Evolutionary conservation across 1,140 invertebrate species (phyloP).

Genomic region (Amphibalanus amphitrite): DNA sequence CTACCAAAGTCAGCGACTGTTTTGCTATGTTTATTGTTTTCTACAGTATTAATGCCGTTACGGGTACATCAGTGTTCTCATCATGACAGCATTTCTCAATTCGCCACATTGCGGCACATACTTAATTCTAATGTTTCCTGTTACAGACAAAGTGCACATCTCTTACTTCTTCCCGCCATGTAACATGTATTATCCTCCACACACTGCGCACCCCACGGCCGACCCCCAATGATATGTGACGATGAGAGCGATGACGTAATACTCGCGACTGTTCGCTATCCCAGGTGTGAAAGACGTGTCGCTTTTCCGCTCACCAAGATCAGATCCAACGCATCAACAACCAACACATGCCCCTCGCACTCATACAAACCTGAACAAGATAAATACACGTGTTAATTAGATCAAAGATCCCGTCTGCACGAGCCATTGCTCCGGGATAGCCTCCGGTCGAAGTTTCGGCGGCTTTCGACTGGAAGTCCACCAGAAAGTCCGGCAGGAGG

Average conservation of each 20-base stretch:
- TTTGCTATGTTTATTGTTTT: constrained; percentile 14
- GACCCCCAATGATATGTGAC: background rate
- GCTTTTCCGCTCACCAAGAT: background rate
- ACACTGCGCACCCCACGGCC: background rate
- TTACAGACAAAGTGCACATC: too few species aligned
- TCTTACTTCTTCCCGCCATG: background rate
- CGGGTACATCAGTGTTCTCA: constrained; percentile 2
- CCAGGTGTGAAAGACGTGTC: background rate
- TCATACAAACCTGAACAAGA: background rate
- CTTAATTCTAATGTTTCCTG: too few species aligned
- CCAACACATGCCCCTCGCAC: background rate
- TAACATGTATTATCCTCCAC: background rate
- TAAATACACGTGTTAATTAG: constrained; percentile 2
- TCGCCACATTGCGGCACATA: too few species aligned
- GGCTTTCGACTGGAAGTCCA: too few species aligned
- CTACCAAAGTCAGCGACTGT: background rate
- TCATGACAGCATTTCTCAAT: too few species aligned
- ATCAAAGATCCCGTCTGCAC: background rate
- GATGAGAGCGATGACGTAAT: background rate
- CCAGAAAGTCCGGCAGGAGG: too few species aligned
- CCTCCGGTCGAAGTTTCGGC: too few species aligned
- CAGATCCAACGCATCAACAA: background rate
- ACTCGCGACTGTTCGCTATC: background rate
- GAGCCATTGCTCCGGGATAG: too few species aligned
- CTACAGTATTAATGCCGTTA: constrained; percentile 14